Evolutionary conservation across 2,113 vertebrate species (phyloP).

Genomic region (Notiomystis cincta): DNA sequence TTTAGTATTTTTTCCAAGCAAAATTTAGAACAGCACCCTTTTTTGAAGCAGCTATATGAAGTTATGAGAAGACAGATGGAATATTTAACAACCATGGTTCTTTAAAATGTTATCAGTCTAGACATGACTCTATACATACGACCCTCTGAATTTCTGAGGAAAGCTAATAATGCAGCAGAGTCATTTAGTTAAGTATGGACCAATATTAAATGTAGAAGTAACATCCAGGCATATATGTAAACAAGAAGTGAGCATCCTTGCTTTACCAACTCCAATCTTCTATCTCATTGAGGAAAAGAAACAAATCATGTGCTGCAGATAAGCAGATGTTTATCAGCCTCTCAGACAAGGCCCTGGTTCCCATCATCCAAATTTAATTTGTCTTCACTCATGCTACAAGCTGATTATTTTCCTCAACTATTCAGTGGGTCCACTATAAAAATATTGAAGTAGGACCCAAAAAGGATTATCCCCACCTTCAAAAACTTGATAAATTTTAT

Average conservation of each 20-base stretch:
- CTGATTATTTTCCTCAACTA: neutral
- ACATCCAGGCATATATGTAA: neutral
- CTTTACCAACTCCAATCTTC: neutral
- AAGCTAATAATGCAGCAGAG: neutral
- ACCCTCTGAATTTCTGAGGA: neutral
- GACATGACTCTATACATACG: neutral
- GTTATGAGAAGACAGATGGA: neutral
- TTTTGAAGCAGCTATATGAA: neutral
- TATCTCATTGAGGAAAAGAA: neutral
- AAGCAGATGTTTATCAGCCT: neutral
- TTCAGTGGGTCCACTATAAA: neutral
- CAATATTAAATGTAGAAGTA: neutral
- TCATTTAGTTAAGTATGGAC: neutral
- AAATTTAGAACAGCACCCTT: neutral
- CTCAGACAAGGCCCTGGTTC: neutral
- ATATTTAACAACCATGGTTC: neutral
- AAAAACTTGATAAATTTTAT: neutral
- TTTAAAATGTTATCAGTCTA: neutral
- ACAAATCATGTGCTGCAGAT: neutral
- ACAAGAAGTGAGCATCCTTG: neutral
- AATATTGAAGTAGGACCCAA: neutral
- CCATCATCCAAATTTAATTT: neutral
- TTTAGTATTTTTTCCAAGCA: neutral
- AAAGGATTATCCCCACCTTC: neutral
- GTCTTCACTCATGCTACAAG: neutral